phyloP scores from a whole-genome alignment of 2,797 vertebrate species.

The Dendrocincla fuliginosa region DNA sequence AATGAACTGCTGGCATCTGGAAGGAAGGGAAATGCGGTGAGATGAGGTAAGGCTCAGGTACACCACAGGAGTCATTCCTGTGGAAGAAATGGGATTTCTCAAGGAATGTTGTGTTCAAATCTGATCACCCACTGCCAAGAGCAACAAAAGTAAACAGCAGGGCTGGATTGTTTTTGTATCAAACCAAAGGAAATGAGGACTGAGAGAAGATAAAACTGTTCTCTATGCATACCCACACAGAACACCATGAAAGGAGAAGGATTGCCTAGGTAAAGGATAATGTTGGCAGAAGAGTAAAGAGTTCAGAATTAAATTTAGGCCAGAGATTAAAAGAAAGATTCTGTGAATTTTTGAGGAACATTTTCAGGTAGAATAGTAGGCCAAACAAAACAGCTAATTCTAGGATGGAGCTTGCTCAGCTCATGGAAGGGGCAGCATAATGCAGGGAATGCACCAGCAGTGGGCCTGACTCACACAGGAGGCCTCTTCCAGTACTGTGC shows the following conservation, averaged over 20 bases:
- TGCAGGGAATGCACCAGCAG: neutral
- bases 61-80: neutral
- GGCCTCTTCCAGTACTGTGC: neutral
- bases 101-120: neutral
- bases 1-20: neutral
- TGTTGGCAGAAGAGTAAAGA: neutral
- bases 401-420: neutral
- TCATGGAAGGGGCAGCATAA: neutral
- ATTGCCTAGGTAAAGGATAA: neutral
- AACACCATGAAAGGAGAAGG: neutral
- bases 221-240: accelerated
- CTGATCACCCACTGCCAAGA: neutral
- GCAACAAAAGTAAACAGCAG: neutral
- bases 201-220: neutral
- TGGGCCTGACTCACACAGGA: neutral
- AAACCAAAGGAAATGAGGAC: neutral
- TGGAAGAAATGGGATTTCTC: neutral
- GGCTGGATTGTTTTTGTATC: neutral
- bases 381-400: neutral
- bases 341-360: neutral
- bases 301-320: neutral
- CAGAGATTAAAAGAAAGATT: neutral
- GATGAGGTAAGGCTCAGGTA: neutral
- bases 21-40: neutral
- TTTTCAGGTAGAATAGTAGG: neutral